phyloP scores from a whole-genome alignment of 2,888 invertebrate genomes.

The Cantharis rufa region DNA sequence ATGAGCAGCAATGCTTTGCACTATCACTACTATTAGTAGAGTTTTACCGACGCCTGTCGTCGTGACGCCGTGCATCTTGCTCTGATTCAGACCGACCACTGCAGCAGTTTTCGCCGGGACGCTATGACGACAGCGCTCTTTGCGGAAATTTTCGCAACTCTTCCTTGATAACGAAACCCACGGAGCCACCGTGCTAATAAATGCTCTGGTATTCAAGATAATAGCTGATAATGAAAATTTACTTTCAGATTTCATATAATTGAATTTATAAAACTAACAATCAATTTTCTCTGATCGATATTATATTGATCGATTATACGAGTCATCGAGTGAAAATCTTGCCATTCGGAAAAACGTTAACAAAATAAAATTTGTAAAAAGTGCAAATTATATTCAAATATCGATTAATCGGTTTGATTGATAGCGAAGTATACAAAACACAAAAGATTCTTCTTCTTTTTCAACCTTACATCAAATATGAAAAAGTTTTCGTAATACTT shows the following conservation, averaged over 20 bases:
- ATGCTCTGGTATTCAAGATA: background rate
- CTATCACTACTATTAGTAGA: constrained; percentile 40
- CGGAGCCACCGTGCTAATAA: constrained; percentile 3
- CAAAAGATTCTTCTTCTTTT: background rate
- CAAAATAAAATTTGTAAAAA: background rate
- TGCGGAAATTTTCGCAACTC: constrained; percentile 45
- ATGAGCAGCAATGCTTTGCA: constrained; percentile 40
- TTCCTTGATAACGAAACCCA: constrained; percentile 24
- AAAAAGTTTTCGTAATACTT: background rate
- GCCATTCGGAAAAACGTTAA: background rate
- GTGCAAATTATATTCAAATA: background rate
- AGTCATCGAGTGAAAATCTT: background rate
- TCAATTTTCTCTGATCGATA: background rate
- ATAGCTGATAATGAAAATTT: background rate
- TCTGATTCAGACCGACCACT: constrained; percentile 52
- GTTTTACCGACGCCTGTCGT: constrained; percentile 38
- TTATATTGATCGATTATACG: background rate
- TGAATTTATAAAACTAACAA: background rate
- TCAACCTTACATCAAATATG: background rate
- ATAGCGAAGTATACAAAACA: background rate
- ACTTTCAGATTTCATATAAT: background rate
- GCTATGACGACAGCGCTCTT: constrained; percentile 50
- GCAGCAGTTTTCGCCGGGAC: constrained; percentile 55
- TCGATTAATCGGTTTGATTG: constrained; percentile 2
- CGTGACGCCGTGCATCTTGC: constrained; percentile 48